Evolutionary conservation across 2,888 invertebrate genomes (phyloP).

Genomic region (Julus scandinavius): DNA sequence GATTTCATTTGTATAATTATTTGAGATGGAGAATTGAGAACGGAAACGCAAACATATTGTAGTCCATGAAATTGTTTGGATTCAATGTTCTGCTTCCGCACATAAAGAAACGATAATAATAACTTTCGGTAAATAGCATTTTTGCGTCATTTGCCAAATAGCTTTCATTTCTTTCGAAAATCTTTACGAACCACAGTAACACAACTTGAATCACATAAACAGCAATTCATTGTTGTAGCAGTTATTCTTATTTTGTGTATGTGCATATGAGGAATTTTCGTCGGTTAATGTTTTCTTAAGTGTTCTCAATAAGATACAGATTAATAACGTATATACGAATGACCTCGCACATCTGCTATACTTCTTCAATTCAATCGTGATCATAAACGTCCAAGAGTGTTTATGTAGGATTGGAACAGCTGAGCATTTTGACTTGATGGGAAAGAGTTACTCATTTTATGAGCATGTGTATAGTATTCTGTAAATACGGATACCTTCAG

Average conservation of each 20-base stretch:
- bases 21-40: neutral
- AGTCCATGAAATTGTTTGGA: conserved; percentile 2
- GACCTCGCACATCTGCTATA: neutral
- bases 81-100: neutral
- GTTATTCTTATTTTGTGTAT: too few species aligned
- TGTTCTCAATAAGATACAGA: too few species aligned
- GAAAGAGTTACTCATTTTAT: neutral
- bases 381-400: neutral
- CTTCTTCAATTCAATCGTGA: neutral
- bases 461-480: neutral
- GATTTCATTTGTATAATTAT: conserved; percentile 45
- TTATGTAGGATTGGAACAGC: conserved; percentile 8
- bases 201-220: too few species aligned
- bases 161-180: neutral
- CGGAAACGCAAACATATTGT: conserved; percentile 19
- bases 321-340: too few species aligned
- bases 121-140: neutral
- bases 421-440: neutral
- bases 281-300: too few species aligned
- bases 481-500: neutral
- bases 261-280: too few species aligned
- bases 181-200: too few species aligned
- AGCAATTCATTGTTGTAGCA: too few species aligned
- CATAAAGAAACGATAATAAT: neutral
- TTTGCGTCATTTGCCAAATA: neutral